Evolutionary conservation across 1,140 invertebrate species (phyloP).

Genomic region (Musca domestica): DNA sequence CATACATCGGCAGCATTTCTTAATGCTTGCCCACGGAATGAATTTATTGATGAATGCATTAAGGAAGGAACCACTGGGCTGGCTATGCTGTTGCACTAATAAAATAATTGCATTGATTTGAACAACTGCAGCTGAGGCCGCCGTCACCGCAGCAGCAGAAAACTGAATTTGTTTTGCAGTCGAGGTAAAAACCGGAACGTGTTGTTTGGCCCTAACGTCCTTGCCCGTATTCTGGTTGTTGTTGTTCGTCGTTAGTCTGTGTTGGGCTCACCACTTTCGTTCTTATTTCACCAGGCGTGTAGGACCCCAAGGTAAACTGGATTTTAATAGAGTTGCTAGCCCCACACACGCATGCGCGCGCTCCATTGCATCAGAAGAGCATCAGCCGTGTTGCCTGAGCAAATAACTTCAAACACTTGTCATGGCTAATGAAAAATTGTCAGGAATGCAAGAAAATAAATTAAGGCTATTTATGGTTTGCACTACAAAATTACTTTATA

Average conservation of each 20-base stretch:
- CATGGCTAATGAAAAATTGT: constrained; percentile 17
- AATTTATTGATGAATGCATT: constrained; percentile 49
- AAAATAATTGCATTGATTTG: constrained; percentile 19
- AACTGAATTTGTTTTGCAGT: neutral
- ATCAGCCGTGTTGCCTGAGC: neutral
- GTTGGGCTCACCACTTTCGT: too few species aligned
- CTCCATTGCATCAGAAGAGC: neutral
- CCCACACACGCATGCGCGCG: neutral
- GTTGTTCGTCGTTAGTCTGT: too few species aligned
- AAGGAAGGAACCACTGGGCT: constrained; percentile 34
- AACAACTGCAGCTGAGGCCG: constrained; percentile 14
- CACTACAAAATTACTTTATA: constrained; percentile 14
- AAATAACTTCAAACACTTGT: constrained; percentile 22
- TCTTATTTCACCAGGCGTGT: too few species aligned
- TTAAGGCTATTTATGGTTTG: constrained; percentile 19
- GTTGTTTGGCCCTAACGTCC: constrained; percentile 49
- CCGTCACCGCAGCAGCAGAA: constrained; percentile 31
- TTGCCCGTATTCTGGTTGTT: constrained; percentile 4
- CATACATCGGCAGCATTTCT: neutral
- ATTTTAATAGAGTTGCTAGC: constrained; percentile 17
- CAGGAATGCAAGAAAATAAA: constrained; percentile 15
- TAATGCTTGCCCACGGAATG: neutral
- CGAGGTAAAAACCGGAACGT: constrained; percentile 36
- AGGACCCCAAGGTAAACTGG: constrained; percentile 1
- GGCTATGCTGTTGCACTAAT: constrained; percentile 40